Evolutionary conservation across 2,888 invertebrate genomes (phyloP), one percentile per base, ranked within the genome.

Genomic region (Caenorhabditis sp.): DNA sequence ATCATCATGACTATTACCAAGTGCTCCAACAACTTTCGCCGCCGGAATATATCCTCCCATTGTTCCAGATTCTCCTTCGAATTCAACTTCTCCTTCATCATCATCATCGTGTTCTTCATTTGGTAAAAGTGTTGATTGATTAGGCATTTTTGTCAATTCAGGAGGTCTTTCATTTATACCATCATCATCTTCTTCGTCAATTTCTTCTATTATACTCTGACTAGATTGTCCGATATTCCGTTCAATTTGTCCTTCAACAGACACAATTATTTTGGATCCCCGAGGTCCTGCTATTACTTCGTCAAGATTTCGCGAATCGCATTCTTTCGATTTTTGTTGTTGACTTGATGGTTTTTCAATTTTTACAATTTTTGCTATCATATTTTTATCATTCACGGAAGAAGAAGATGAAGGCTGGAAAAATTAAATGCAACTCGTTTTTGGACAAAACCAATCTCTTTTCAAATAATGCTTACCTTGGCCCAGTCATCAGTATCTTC

Each of bases 1-100:
- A 27, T 82, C 79, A 62, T 83, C 82, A 12, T 69, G 63, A 10
- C 70, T 67, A 63, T 77, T 76, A 8, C 37, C 54, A 14, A 58
- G 26, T n/a, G 57, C 57, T 19, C 57, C 57, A 21, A 58, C n/a
- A 14, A 58, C 57, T 53, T 53, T 51, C 1, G 58, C 63, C 17
- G 61, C 27, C 6, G 72, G 65, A 37, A 72, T 67, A 43, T 54
- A 72, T 21, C 54, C 62, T 17, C 43, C 43, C 17, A 43, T 17
- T 12, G 62, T 5, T n/a, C 63, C 50, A 14, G 37, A 1, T n/a
- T 68, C 72, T 17, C 63, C 67, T 19, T 58, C 67, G 21, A 65
- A 67, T 17, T 71, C 71, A 17, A 64, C n/a, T 14, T 73, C 73
- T 17, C 31, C 60, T 24, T 68, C 72, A 17, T 36, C 49, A 24